Percentiles rank a stretch among this genome's conserved stretches.
These are phyloP conservation scores for Tupiocoris notatus DNA, from an alignment of 2,888 invertebrate genomes.

Conservation along the genomic window DNA sequence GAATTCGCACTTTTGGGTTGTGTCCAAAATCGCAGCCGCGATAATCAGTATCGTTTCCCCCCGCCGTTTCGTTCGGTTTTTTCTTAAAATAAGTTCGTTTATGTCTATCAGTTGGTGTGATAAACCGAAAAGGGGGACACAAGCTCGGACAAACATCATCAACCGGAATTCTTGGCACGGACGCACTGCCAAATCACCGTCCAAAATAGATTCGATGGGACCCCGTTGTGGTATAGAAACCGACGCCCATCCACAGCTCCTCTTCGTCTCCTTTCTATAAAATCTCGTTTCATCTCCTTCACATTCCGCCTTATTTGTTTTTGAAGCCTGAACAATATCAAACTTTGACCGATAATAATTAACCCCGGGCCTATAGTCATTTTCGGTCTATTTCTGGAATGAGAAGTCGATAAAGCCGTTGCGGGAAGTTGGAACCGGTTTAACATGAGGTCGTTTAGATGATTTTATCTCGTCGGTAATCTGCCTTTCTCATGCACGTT, in stretches of 20 bases:
- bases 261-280: too few species aligned
- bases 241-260: background rate
- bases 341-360: too few species aligned
- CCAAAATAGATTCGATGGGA: constrained; percentile 16
- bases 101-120: background rate
- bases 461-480: too few species aligned
- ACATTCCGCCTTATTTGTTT: too few species aligned
- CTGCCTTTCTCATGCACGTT: background rate
- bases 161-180: constrained; percentile 32
- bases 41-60: background rate
- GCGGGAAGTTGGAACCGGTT: too few species aligned
- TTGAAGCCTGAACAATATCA: too few species aligned
- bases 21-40: background rate
- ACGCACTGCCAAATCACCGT: constrained; percentile 27
- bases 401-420: too few species aligned
- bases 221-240: background rate
- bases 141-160: constrained; percentile 28
- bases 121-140: constrained; percentile 15
- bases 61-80: background rate
- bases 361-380: too few species aligned
- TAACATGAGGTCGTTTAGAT: too few species aligned
- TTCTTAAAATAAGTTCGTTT: constrained; percentile 15
- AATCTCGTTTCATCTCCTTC: too few species aligned
- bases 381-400: too few species aligned
- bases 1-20: background rate